These are phyloP conservation scores for Cephus rjabovi DNA, from an alignment of 2,888 invertebrate species.

Conservation along the genomic window DNA sequence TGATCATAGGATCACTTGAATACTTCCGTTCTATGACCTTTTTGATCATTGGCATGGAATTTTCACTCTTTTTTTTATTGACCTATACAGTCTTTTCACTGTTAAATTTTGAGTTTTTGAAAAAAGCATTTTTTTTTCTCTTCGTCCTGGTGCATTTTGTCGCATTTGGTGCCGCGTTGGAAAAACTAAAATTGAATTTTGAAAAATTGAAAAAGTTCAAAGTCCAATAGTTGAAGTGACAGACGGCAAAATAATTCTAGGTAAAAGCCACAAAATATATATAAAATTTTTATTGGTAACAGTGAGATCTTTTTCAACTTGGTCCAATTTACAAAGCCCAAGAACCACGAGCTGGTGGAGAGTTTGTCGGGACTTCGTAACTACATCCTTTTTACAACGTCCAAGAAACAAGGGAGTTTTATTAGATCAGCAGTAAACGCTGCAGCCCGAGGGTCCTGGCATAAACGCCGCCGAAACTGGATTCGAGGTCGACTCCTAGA, in stretches of 20 bases:
- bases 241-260: not conserved
- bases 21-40: constrained; percentile 54
- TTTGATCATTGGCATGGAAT: constrained; percentile 16
- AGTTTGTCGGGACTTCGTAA: not conserved
- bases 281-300: not conserved
- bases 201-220: not conserved
- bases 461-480: constrained; percentile 53
- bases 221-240: not conserved
- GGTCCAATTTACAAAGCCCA: not conserved
- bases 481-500: constrained; percentile 58
- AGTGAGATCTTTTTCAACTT: not conserved
- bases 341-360: not conserved
- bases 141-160: not conserved
- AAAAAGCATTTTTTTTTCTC: not conserved
- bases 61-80: not conserved
- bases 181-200: not conserved
- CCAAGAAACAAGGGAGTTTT: constrained; percentile 52
- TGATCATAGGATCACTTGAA: constrained; percentile 53
- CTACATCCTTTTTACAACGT: constrained; percentile 39
- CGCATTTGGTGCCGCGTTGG: not conserved
- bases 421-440: constrained; percentile 54
- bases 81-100: not conserved
- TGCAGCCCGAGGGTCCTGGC: constrained; percentile 34
- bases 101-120: not conserved
- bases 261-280: not conserved